Evolutionary conservation across 2,113 vertebrate genomes (phyloP), one percentile per base, ranked within the genome.

Genomic region (Ptilonorhynchus violaceus): DNA sequence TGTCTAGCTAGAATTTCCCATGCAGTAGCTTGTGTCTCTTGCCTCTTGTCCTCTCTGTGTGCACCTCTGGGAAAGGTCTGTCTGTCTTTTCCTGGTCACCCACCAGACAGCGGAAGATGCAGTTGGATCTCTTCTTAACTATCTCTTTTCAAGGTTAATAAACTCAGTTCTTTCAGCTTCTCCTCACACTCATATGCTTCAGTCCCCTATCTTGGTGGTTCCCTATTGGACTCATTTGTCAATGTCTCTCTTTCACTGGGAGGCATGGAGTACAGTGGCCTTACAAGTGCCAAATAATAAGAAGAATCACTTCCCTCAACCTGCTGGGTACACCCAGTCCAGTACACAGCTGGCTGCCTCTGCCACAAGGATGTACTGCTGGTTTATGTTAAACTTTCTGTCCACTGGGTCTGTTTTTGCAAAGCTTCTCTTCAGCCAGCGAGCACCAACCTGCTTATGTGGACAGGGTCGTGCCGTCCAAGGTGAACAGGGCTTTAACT

Each of bases 361-460:
- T 93, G 31, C 49, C 0, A 2, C 39, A 46, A 30, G 60, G 60
- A n/a, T 18, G 7, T 77, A 25, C 78, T 88, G 28, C 53, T 76
- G 58, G 22, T 72, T 79, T 63, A 31, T 35, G 27, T 68, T 76
- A 42, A 35, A 23, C 31, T 73, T 73, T 19, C 2, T 60, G 15
- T 52, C 21, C n/a, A 2, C n/a, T 70, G 50, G 15, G 7, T 78
- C 10, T 18, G 41, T 62, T 81, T 70, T 77, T 89, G 35, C 24
- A 53, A 70, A 88, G 52, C 33, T 85, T 18, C 66, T 76, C 88
- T 85, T 28, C 31, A 56, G 46, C 27, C 39, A 37, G 13, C 0
- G 3, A 76, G 15, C 47, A 30, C 19, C 0, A 0, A 3, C 59
- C 37, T 88, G 14, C 68, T 47, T 0, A 2, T 25, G 42, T 60